Evolutionary conservation across 2,888 invertebrate species (phyloP), one percentile per base, ranked within the genome.

Genomic region (Notodonta ziczac): DNA sequence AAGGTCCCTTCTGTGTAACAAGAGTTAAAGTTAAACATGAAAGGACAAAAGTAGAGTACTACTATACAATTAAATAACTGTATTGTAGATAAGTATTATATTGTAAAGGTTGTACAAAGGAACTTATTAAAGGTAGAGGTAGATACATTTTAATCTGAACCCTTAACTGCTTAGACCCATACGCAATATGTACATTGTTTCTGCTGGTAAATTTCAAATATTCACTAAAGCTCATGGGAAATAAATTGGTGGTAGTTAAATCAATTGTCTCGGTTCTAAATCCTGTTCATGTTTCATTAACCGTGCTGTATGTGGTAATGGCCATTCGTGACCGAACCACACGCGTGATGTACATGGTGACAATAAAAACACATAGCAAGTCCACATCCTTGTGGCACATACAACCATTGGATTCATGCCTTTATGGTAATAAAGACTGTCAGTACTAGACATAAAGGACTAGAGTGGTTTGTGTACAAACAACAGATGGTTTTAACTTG

Each of bases 371-470:
- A 70, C 72, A 73, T 69, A 75, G 81, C 75, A 63, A 73, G 75
- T 80, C 72, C 71, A 85, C 80, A 89, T 89, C 88, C 86, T 86
- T 84, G 85, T 87, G 80, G 73, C 66, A 71, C 48, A 63, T 61
- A 69, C 66, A 65, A 66, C 57, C 56, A 61, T 58, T 55, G 56
- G 61, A 62, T 68, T 63, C 50, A 56, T 13, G 58, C 48, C 35
- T 58, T 42, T 64, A 67, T 58, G 57, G 64, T 62, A 68, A 66
- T 70, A 46, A 53, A 48, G 55, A 65, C 67, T 59, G 39, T 72
- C 48, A n/a, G 32, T 0, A 12, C 13, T 61, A 14, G 5, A 35
- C 0, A 9, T 42, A 32, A 73, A 69, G 67, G 65, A 58, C 59
- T 24, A 70, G 12, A 70, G 52, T 73, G 14, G 65, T 66, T 60